These are phyloP conservation scores for Perizoma flavofasciatum DNA, from an alignment of 2,888 invertebrate genomes.

Conservation along the genomic window DNA sequence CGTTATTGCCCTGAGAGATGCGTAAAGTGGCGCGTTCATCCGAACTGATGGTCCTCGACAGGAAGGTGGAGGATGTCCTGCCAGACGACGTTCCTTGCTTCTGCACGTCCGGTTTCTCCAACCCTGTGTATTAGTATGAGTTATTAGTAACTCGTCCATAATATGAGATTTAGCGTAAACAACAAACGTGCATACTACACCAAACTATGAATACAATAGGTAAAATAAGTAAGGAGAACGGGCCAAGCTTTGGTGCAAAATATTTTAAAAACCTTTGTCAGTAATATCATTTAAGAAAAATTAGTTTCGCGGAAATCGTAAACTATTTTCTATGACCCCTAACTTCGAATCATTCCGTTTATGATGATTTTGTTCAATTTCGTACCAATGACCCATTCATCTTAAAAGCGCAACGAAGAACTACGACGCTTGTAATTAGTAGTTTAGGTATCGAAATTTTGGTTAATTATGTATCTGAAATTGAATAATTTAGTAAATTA, in stretches of 20 bases:
- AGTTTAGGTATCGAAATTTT: not conserved
- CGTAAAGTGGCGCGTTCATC: slow-evolving; percentile 67
- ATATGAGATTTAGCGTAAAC: slow-evolving; percentile 7
- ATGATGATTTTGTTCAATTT: too few species aligned
- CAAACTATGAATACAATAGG: slow-evolving; percentile 8
- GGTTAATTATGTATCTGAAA: slow-evolving; percentile 28
- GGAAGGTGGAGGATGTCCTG: slow-evolving; percentile 74
- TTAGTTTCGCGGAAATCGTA: too few species aligned
- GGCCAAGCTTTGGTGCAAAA: too few species aligned
- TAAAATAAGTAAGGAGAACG: not conserved
- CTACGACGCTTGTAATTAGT: slow-evolving; percentile 6
- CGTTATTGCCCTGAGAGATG: slow-evolving; percentile 59
- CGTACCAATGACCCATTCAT: too few species aligned
- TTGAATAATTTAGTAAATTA: slow-evolving; percentile 35
- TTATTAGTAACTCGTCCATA: slow-evolving; percentile 49
- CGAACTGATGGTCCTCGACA: slow-evolving; percentile 73
- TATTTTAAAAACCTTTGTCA: too few species aligned
- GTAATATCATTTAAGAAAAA: too few species aligned
- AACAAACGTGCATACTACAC: slow-evolving; percentile 14
- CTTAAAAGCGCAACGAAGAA: slow-evolving; percentile 3
- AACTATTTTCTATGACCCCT: too few species aligned
- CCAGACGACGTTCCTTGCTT: slow-evolving; percentile 69
- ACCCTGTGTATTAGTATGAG: slow-evolving; percentile 71
- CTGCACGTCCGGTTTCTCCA: slow-evolving; percentile 71
- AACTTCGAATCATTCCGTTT: too few species aligned